Base-by-base conservation (phyloP, 2,888 invertebrate genomes). In the Protodeltote pygarga region DNA sequence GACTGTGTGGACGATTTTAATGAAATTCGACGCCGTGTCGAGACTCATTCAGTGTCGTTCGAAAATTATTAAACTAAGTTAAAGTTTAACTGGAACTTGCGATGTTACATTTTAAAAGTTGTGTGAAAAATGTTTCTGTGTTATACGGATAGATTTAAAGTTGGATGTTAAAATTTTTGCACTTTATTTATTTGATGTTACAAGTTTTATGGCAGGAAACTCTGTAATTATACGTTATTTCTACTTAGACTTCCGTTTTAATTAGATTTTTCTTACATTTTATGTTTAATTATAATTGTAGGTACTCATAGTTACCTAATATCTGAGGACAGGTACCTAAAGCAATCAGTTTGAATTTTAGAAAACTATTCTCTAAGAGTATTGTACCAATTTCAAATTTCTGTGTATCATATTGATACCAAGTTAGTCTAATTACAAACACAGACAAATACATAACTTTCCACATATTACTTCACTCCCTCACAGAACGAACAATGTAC, bases 31-130 rank as follows among this genome's bases (percentile, higher is more conserved):
- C 28, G 32, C 39, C 23, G 29, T 27, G 42, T 44, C 35, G 60
- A 33, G 45, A 21, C 23, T 10, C 49, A 40, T 51, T 57, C 58
- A 51, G 58, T 63, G 63, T 57, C 60, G 58, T 63, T 60, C 51
- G 38, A 37, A 61, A 58, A 61, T 59, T 61, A 62, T 59, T 44
- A 59, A 59, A 62, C 57, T 62, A 62, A 55, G 49, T 59, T 59
- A 37, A 53, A 57, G 62, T 61, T 58, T 58, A 17, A 44, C 39
- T 29, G 33, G 14, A 61, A 62, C 62, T 59, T 59, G 20, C 40
- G 20, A 59, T 50, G 62, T 55, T 39, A 50, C 57, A 55, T 50
- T 62, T 50, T 45, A 33, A 59, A 62, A 50, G 50, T 62, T 62
- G 28, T 50, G 29, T 59, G 62, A 59, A 62, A 59, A 50, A 62